phyloP scores from a whole-genome alignment of 2,888 invertebrate species.

The Diadegma fenestrale region DNA sequence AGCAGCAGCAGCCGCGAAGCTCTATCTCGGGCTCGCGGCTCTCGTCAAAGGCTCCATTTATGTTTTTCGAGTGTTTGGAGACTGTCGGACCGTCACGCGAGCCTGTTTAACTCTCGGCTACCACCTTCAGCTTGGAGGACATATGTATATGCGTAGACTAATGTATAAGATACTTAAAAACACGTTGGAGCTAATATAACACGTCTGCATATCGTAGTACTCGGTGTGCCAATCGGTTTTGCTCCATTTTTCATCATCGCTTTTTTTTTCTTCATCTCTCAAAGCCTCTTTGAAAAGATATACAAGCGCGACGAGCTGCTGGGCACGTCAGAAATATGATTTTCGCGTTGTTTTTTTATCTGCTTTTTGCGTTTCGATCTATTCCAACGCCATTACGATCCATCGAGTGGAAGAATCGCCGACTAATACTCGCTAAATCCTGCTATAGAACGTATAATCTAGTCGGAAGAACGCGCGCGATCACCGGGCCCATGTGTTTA shows the following conservation, averaged over 20 bases:
- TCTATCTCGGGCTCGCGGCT: constrained; percentile 69
- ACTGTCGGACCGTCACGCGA: constrained; percentile 76
- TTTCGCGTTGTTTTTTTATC: background rate
- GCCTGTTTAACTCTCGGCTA: constrained; percentile 76
- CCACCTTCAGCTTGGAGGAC: constrained; percentile 32
- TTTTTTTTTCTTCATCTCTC: constrained; percentile 14
- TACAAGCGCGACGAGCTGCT: constrained; percentile 5
- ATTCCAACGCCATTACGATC: constrained; percentile 7
- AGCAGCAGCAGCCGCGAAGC: background rate
- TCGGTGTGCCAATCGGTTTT: constrained; percentile 48
- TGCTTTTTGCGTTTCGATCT: background rate
- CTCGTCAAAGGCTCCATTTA: constrained; percentile 74
- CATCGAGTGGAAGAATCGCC: constrained; percentile 43
- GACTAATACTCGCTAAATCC: constrained; percentile 39
- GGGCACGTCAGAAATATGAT: constrained; percentile 30
- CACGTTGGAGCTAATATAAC: constrained; percentile 33
- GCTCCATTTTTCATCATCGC: constrained; percentile 33
- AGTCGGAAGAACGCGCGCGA: constrained; percentile 12
- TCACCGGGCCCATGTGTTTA: constrained; percentile 27
- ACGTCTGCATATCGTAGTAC: constrained; percentile 55
- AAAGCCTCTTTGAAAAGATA: constrained; percentile 38
- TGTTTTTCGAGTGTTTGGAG: constrained; percentile 74
- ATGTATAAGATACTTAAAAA: constrained; percentile 27
- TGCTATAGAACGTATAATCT: constrained; percentile 39
- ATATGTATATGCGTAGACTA: background rate